Conservation (phyloP, 2,888 invertebrate species). For the Pharmacophagus antenor region DNA sequence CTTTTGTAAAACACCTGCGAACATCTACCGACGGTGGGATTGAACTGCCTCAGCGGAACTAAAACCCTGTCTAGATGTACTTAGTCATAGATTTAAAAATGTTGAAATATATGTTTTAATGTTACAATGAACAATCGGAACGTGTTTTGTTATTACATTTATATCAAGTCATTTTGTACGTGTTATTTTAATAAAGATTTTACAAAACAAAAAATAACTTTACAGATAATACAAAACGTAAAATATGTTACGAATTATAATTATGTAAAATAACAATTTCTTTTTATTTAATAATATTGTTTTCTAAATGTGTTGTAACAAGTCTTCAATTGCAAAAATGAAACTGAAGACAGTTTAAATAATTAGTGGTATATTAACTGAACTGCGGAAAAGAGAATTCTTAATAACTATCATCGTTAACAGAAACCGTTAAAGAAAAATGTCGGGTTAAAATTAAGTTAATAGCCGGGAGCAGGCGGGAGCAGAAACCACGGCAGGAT, state of each 20-base stretch:
- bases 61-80: slow-evolving; percentile 38
- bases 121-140: not conserved
- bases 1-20: slow-evolving; percentile 41
- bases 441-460: slow-evolving; percentile 64
- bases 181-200: no score
- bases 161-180: no score
- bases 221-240: no score
- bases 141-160: no score
- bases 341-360: slow-evolving; percentile 19
- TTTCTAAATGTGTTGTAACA: no score
- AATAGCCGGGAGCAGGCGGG: slow-evolving; percentile 60
- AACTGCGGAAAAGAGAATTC: slow-evolving; percentile 46
- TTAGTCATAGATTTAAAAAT: slow-evolving; percentile 36
- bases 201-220: no score
- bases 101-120: slow-evolving; percentile 1
- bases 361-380: slow-evolving; percentile 37
- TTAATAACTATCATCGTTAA: slow-evolving; percentile 46
- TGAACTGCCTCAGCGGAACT: slow-evolving; percentile 43
- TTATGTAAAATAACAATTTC: no score
- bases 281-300: no score
- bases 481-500: slow-evolving; percentile 55
- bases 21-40: slow-evolving; percentile 36
- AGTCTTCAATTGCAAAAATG: slow-evolving; percentile 30
- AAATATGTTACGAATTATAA: no score
- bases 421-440: slow-evolving; percentile 56